Percentiles rank a stretch among this genome's conserved stretches.
Conservation (phyloP, 2,113 vertebrate species). For the Pristiophorus japonicus region DNA sequence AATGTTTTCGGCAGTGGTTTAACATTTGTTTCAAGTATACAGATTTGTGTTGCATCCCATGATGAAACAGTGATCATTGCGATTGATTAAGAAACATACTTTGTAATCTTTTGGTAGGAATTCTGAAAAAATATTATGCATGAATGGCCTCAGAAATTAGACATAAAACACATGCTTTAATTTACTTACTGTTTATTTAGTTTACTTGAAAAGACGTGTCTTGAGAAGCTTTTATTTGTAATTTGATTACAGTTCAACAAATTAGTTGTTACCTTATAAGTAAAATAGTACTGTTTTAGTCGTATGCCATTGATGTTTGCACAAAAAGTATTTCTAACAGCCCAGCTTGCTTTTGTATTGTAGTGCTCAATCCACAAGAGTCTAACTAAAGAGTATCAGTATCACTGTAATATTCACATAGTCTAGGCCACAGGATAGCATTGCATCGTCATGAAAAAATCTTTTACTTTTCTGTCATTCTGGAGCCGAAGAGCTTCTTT, state of each 20-base stretch:
- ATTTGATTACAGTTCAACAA: neutral
- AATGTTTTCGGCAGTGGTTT: neutral
- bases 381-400: neutral
- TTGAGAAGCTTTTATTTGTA: neutral
- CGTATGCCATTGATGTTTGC: neutral
- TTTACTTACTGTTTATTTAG: neutral
- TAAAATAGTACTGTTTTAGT: neutral
- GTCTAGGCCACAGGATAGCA: neutral
- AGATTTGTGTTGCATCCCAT: neutral
- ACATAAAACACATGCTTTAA: neutral
- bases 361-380: neutral
- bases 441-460: neutral
- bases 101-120: neutral
- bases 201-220: neutral
- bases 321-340: neutral
- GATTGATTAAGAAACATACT: neutral
- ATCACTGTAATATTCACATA: neutral
- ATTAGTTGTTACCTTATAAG: neutral
- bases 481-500: neutral
- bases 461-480: neutral
- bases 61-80: neutral
- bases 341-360: neutral
- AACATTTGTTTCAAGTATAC: neutral
- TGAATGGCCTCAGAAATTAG: neutral
- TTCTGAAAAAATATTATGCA: neutral